Evolutionary conservation across 2,113 vertebrate species (phyloP).

Genomic region (Bothrops jararaca): DNA sequence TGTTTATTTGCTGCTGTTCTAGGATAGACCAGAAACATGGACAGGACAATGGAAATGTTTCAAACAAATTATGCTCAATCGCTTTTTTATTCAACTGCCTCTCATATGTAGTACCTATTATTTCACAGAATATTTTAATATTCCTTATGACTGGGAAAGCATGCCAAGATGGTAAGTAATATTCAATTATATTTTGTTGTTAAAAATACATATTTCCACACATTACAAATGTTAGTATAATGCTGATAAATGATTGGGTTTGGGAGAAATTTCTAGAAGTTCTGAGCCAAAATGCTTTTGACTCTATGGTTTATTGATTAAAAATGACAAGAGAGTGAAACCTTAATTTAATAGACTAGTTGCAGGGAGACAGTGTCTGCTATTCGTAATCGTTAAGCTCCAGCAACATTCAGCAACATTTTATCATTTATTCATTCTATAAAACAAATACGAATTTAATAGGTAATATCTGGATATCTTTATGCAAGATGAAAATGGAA

Average conservation of each 20-base stretch:
- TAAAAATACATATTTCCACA: background rate
- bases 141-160: constrained; percentile 91
- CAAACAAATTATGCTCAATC: too few relatives aligned
- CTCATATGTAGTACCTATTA: too few relatives aligned
- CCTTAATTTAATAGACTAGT: background rate
- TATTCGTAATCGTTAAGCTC: background rate
- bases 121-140: constrained; percentile 62
- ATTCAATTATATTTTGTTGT: background rate
- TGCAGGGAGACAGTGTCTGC: background rate
- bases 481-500: background rate
- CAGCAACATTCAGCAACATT: background rate
- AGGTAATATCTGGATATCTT: background rate
- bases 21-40: constrained; percentile 92
- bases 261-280: background rate
- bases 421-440: background rate
- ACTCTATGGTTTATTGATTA: background rate
- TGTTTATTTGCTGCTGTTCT: background rate
- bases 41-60: too few relatives aligned
- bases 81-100: too few relatives aligned
- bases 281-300: background rate
- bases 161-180: constrained; percentile 91
- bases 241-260: background rate
- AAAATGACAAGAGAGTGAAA: background rate
- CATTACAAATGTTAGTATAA: background rate
- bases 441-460: background rate